Conservation (phyloP, 2,888 invertebrate species). For the Neoascia interrupta region DNA sequence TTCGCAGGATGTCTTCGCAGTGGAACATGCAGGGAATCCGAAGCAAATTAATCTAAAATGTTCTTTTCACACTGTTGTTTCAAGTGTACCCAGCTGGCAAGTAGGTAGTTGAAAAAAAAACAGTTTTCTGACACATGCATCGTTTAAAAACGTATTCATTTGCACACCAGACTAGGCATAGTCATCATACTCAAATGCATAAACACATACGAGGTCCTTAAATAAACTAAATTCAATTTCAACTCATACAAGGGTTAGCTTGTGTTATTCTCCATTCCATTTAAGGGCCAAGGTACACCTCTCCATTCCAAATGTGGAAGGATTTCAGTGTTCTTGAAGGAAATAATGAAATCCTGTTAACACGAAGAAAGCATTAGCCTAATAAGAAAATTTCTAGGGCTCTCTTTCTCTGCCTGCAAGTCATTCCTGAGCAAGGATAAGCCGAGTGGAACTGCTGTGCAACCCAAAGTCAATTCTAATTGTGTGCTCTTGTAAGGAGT, state of each 20-base stretch:
- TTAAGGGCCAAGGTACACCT: no score
- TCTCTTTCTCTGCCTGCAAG: constrained; percentile 37
- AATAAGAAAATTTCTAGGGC: constrained; percentile 62
- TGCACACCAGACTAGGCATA: constrained; percentile 36
- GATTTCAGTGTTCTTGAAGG: background rate
- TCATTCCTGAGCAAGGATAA: constrained; percentile 1
- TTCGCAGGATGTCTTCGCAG: constrained; percentile 27
- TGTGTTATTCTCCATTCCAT: constrained; percentile 13
- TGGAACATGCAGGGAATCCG: constrained; percentile 30
- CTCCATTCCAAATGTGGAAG: background rate
- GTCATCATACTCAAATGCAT: constrained; percentile 52
- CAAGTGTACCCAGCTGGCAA: no score
- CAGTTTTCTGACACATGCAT: constrained; percentile 22
- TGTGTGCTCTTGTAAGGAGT: constrained; percentile 34
- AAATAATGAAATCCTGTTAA: constrained; percentile 58
- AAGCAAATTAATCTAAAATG: no score
- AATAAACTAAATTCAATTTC: constrained; percentile 69
- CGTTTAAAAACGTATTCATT: constrained; percentile 16
- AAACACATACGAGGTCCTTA: constrained; percentile 43
- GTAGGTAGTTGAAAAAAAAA: no score
- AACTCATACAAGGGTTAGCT: constrained; percentile 56
- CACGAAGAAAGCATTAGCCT: constrained; percentile 70
- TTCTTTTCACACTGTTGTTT: no score
- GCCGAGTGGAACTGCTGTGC: constrained; percentile 23
- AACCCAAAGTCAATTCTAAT: constrained; percentile 56